Evolutionary conservation across 2,888 invertebrate genomes (phyloP).

Genomic region (Belgica antarctica): DNA sequence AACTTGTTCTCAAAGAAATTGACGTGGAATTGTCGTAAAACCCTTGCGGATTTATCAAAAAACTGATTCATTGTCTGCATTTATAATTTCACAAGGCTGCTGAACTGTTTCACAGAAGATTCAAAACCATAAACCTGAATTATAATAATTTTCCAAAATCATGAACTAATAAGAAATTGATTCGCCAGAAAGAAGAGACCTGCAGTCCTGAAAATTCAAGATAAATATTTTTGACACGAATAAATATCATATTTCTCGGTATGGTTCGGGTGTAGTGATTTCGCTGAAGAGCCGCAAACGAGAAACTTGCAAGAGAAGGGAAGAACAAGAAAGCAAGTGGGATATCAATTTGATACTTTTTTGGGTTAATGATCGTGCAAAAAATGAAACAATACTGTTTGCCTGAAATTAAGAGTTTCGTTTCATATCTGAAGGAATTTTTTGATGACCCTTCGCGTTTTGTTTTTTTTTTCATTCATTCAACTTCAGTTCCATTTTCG

Average conservation of each 20-base stretch:
- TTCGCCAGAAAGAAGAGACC: no score
- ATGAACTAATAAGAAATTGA: not conserved
- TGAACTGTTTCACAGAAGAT: no score
- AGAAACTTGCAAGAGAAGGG: constrained; percentile 6
- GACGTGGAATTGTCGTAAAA: no score
- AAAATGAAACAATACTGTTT: not conserved
- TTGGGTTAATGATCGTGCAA: constrained; percentile 11
- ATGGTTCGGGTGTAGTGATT: not conserved
- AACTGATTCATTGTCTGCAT: no score
- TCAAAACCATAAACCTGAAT: no score
- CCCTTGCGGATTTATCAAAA: no score
- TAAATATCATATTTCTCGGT: constrained; percentile 34
- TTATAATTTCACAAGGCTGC: no score
- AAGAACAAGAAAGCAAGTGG: not conserved
- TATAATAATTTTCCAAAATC: not conserved
- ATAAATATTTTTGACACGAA: constrained; percentile 34
- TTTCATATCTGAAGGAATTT: not conserved
- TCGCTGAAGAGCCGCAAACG: constrained; percentile 18
- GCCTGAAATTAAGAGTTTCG: no score
- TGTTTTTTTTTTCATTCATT: no score
- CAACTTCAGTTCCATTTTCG: no score
- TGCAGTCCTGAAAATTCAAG: no score
- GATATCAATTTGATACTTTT: constrained; percentile 25
- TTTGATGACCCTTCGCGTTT: not conserved
- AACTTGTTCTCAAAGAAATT: no score